Conservation (phyloP, 2,797 vertebrate species). For the Pseudochromis fuscus region DNA sequence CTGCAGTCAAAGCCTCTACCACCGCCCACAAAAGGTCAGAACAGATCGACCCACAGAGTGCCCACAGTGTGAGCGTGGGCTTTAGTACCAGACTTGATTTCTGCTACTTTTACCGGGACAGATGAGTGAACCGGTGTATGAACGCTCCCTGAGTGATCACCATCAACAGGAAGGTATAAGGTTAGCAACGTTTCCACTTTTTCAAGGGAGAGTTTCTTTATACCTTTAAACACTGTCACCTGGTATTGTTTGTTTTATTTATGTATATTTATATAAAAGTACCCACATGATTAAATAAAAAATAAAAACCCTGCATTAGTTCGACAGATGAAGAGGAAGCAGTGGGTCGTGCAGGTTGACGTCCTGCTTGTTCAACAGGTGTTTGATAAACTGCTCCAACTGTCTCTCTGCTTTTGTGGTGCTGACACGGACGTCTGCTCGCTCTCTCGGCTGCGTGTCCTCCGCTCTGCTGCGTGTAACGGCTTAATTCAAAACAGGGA, state of each 20-base stretch:
- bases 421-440: neutral
- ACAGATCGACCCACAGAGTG: constrained; percentile 34
- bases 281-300: no score
- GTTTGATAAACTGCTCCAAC: neutral
- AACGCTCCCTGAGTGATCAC: neutral
- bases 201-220: neutral
- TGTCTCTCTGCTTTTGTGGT: neutral
- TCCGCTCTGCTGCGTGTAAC: neutral
- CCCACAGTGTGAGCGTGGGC: constrained; percentile 46
- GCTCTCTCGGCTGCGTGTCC: neutral
- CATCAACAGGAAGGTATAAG: constrained; percentile 4
- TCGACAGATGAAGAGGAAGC: no score
- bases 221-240: no score
- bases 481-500: neutral
- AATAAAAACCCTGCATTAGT: no score
- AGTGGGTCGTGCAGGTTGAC: neutral
- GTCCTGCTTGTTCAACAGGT: no score
- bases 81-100: constrained; percentile 27
- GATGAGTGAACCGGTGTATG: constrained; percentile 8
- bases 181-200: no score
- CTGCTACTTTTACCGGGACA: constrained; percentile 20
- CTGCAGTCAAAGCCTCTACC: constrained; percentile 42
- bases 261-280: no score
- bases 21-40: constrained; percentile 59
- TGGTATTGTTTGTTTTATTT: no score